Evolutionary conservation across 2,888 invertebrate genomes (phyloP), one percentile per base, ranked within the genome.

Genomic region (Spodoptera picta): DNA sequence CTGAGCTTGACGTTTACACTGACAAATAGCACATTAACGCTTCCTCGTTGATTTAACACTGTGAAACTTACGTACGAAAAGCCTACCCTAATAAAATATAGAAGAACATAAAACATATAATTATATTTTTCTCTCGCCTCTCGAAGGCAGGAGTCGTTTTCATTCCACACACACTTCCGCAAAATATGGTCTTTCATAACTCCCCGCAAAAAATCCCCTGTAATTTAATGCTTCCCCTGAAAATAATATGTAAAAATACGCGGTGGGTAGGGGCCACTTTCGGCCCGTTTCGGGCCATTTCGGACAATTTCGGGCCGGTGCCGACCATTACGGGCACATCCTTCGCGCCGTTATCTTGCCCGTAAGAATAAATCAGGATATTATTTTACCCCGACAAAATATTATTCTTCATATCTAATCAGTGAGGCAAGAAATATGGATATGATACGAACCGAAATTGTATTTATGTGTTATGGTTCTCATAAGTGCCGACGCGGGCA

Each of bases 331-430:
- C 80, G 86, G 83, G 85, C 86, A 87, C 89, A 90, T 91, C 92
- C 85, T 85, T 85, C 83, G 83, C 78, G 73, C 87, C 90, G 89
- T 90, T 92, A 92, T 93, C 93, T 90, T 81, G 84, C 87, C 85
- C 84, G 82, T 82, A 81, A 83, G 85, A 87, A 93, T 93, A 92
- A 92, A 93, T 93, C 91, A 90, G 84, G 88, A 86, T 91, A 90
- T 91, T 92, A 91, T 92, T 91, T 90, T 88, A 83, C 86, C 72
- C 84, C 80, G 86, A 86, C 79, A 83, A 88, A 88, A 90, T 91
- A 92, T 91, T 90, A 90, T 90, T 91, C 87, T 87, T 87, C 90
- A 88, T 92, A 93, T 92, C 92, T 92, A 92, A 93, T 93, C 92
- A 92, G 89, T 82, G 84, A 77, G 84, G 78, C 83, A 83, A 87